phyloP scores from a whole-genome alignment of 1,140 invertebrate genomes.

The Andrena cerasifolii region DNA sequence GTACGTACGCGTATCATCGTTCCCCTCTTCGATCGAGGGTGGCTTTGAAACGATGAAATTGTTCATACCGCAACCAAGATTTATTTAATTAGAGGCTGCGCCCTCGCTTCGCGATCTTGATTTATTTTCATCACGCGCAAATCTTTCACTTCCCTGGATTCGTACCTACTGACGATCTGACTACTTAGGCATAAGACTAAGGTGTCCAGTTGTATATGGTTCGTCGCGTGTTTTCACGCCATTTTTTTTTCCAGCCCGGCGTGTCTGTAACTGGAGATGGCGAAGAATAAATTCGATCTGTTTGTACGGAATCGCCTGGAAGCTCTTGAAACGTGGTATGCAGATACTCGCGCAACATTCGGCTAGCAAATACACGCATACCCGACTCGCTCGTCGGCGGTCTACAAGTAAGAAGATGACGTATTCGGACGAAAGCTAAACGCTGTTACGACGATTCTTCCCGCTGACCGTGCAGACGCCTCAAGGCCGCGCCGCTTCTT shows the following conservation, averaged over 20 bases:
- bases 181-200: no score
- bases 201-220: no score
- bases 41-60: conserved; percentile 72
- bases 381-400: not conserved
- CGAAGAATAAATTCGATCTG: conserved; percentile 7
- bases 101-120: not conserved
- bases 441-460: conserved; percentile 53
- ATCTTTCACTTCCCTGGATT: no score
- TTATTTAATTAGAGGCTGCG: conserved; percentile 70
- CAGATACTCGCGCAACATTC: not conserved
- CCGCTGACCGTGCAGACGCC: conserved; percentile 60
- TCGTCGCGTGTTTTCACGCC: no score
- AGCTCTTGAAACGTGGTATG: not conserved
- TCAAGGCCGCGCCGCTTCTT: conserved; percentile 61
- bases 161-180: no score
- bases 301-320: not conserved
- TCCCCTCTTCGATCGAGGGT: conserved; percentile 56
- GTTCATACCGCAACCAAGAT: conserved; percentile 65
- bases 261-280: not conserved
- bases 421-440: conserved; percentile 50
- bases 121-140: not conserved
- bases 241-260: not conserved
- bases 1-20: conserved; percentile 42
- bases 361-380: not conserved
- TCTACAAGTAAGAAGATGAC: conserved; percentile 38